Percentiles rank a stretch among this genome's conserved stretches.
phyloP scores from a whole-genome alignment of 92 coral and sea anemone species.

The Heliopora coerulea region DNA sequence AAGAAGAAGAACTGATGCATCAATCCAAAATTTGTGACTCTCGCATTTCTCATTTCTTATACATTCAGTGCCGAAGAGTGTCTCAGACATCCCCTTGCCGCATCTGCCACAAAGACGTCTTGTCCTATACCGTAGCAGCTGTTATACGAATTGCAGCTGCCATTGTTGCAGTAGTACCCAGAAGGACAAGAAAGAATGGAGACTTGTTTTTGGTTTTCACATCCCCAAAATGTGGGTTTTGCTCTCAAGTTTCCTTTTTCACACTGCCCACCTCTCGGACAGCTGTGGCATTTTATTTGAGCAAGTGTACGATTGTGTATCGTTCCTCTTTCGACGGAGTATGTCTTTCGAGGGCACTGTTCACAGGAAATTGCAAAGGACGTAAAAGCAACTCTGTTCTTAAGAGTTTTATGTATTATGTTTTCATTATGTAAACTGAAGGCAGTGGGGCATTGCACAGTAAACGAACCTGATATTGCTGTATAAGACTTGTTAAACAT shows the following conservation, averaged over 20 bases:
- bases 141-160: constrained; percentile 12
- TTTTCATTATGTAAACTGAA: no score
- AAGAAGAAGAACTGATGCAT: neutral
- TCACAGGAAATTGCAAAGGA: constrained; percentile 41
- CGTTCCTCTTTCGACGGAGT: constrained; percentile 43
- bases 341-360: constrained; percentile 37
- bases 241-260: constrained; percentile 10
- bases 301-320: neutral
- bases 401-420: no score
- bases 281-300: neutral
- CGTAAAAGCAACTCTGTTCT: neutral
- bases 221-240: constrained; percentile 52
- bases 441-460: no score
- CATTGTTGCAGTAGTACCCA: constrained; percentile 23
- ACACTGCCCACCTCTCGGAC: no score
- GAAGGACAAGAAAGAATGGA: constrained; percentile 48
- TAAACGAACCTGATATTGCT: no score
- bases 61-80: constrained; percentile 48
- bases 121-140: constrained; percentile 45
- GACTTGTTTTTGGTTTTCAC: neutral
- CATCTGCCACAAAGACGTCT: constrained; percentile 58
- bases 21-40: constrained; percentile 56
- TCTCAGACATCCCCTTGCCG: constrained; percentile 46
- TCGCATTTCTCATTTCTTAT: constrained; percentile 29
- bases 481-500: no score